A percentile compares a stretch with the other conserved stretches of the same genome.
Evolutionary conservation across 2,888 invertebrate genomes (phyloP).

Genomic region (Prosopocoilus inquinatus): DNA sequence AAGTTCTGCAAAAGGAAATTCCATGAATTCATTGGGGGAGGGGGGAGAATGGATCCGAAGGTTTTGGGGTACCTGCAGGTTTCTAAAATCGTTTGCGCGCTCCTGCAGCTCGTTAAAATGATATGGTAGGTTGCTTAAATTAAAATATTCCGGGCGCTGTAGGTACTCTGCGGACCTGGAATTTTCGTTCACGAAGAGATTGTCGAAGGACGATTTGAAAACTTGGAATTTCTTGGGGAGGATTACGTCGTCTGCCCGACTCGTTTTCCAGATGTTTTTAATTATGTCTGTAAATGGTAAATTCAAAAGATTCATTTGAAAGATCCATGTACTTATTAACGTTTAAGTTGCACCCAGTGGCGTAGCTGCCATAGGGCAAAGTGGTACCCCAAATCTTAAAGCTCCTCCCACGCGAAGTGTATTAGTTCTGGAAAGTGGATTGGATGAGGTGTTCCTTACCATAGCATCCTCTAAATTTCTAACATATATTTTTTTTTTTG

Average conservation of each 20-base stretch:
- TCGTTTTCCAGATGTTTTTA: conserved; percentile 38
- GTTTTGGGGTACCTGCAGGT: conserved; percentile 28
- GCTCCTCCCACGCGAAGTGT: too few species aligned
- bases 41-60: neutral
- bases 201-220: conserved; percentile 37
- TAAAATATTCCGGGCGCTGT: conserved; percentile 9
- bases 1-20: conserved; percentile 24
- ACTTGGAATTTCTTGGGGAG: conserved; percentile 16
- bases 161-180: conserved; percentile 9
- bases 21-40: neutral
- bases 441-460: too few species aligned
- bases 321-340: too few species aligned
- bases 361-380: too few species aligned
- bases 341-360: too few species aligned
- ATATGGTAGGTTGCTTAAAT: conserved; percentile 12
- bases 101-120: conserved; percentile 20
- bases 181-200: conserved; percentile 36
- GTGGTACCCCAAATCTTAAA: too few species aligned
- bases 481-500: too few species aligned
- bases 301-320: too few species aligned
- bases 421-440: too few species aligned
- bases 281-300: conserved; percentile 31
- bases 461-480: too few species aligned
- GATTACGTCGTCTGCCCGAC: conserved; percentile 17
- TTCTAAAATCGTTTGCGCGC: conserved; percentile 28